phyloP scores from a whole-genome alignment of 2,113 vertebrate genomes.

The Pachycephala philippinensis region DNA sequence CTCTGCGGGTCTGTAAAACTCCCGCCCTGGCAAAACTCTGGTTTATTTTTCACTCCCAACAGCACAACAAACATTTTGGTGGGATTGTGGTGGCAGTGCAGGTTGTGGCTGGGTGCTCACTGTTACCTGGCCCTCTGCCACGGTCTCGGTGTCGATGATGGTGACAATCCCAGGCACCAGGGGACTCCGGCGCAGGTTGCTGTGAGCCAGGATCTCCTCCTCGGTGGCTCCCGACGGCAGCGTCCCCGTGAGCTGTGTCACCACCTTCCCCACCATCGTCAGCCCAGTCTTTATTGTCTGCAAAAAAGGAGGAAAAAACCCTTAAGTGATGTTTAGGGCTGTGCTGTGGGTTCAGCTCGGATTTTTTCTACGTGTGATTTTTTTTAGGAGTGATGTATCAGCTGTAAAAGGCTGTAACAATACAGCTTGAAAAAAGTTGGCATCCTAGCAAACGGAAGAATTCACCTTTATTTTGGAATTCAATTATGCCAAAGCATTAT shows the following conservation, averaged over 20 bases:
- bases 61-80: neutral
- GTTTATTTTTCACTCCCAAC: neutral
- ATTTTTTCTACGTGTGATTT: neutral
- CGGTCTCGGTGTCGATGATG: conserved; percentile 90
- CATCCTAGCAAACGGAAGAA: neutral
- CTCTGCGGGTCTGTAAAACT: neutral
- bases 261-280: conserved; percentile 97
- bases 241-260: conserved; percentile 92
- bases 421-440: neutral
- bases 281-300: conserved; percentile 95
- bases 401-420: neutral
- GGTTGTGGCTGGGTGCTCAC: neutral
- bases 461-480: neutral
- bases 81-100: fast-evolving
- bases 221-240: conserved; percentile 85
- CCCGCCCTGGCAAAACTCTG: neutral
- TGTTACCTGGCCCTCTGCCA: conserved; percentile 93
- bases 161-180: conserved; percentile 90
- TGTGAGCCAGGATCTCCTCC: conserved; percentile 86
- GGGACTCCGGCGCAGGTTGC: conserved; percentile 83
- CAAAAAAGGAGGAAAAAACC: neutral
- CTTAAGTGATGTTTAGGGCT: neutral
- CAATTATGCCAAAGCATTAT: neutral
- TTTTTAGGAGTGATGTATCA: neutral
- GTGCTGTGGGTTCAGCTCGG: neutral